A percentile compares a stretch with the other conserved stretches of the same genome.
Conservation (phyloP, 2,888 invertebrate genomes). For the Bugula neritina region DNA sequence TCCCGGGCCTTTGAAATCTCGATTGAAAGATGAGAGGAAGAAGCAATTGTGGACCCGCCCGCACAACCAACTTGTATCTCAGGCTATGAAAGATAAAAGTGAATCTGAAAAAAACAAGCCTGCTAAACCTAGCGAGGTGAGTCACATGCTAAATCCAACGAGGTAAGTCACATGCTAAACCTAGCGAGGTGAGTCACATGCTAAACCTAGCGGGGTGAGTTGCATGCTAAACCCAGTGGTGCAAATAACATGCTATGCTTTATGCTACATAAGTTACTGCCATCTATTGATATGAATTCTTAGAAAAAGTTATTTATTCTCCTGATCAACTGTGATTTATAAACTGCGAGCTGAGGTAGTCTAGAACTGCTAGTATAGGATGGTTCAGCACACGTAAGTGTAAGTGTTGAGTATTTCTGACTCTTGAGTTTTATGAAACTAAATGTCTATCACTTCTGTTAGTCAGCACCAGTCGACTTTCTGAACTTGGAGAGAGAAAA, state of each 20-base stretch:
- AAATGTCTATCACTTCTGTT: too few relatives aligned
- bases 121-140: background rate
- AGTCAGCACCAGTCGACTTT: too few relatives aligned
- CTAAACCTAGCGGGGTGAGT: background rate
- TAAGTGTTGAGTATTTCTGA: too few relatives aligned
- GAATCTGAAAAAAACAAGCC: slow-evolving; percentile 60
- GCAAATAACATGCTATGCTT: background rate
- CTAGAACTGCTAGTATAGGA: too few relatives aligned
- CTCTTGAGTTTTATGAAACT: too few relatives aligned
- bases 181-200: background rate
- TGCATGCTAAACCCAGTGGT: background rate
- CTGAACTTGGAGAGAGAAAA: too few relatives aligned
- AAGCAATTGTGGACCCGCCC: slow-evolving; percentile 77
- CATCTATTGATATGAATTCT: too few relatives aligned
- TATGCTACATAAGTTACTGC: too few relatives aligned
- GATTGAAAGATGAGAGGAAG: slow-evolving; percentile 69
- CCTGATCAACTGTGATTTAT: too few relatives aligned
- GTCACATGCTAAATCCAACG: background rate
- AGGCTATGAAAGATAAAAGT: slow-evolving; percentile 67
- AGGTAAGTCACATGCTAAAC: background rate
- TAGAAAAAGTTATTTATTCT: too few relatives aligned
- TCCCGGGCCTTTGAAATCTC: slow-evolving; percentile 73
- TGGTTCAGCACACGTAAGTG: too few relatives aligned
- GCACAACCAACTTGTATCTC: slow-evolving; percentile 73
- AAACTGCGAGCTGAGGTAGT: too few relatives aligned